Percentiles rank a stretch among this genome's conserved stretches.
Evolutionary conservation across 2,113 vertebrate species (phyloP).

Genomic region (Ammodytes dubius): DNA sequence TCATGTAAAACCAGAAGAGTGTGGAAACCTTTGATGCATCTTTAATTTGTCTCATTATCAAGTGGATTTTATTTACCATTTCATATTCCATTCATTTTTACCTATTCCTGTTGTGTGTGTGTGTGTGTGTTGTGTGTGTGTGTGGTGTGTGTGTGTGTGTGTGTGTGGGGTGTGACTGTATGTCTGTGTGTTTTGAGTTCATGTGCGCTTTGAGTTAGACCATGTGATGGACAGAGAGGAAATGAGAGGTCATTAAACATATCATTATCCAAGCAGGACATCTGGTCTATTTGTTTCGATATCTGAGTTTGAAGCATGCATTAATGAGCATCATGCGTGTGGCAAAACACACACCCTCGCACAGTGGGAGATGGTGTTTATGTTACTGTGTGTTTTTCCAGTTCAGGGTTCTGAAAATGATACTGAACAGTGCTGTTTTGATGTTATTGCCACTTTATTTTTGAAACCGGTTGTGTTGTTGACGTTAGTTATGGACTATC

Average conservation of each 20-base stretch:
- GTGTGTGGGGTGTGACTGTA: neutral
- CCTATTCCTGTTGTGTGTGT: neutral
- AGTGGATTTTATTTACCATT: too few relatives aligned
- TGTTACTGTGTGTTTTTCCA: neutral
- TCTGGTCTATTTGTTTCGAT: conserved; percentile 56
- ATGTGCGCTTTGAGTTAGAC: neutral
- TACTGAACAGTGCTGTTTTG: neutral
- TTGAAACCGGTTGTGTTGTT: neutral
- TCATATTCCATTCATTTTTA: too few relatives aligned
- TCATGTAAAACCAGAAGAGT: too few relatives aligned
- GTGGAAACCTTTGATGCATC: too few relatives aligned
- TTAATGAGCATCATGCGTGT: conserved; percentile 45
- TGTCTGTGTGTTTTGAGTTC: neutral
- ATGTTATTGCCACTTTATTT: neutral
- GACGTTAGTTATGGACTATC: neutral
- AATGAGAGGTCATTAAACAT: conserved; percentile 54
- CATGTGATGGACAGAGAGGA: conserved; percentile 31
- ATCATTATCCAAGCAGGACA: conserved; percentile 69
- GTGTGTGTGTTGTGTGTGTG: neutral
- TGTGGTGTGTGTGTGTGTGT: neutral
- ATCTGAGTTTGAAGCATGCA: conserved; percentile 34
- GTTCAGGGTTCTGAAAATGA: neutral
- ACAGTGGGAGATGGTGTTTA: neutral
- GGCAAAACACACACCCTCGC: too few relatives aligned
- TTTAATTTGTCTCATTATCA: too few relatives aligned